These are phyloP conservation scores for Numenius phaeopus DNA, from an alignment of 2,797 vertebrate species.

Conservation along the genomic window DNA sequence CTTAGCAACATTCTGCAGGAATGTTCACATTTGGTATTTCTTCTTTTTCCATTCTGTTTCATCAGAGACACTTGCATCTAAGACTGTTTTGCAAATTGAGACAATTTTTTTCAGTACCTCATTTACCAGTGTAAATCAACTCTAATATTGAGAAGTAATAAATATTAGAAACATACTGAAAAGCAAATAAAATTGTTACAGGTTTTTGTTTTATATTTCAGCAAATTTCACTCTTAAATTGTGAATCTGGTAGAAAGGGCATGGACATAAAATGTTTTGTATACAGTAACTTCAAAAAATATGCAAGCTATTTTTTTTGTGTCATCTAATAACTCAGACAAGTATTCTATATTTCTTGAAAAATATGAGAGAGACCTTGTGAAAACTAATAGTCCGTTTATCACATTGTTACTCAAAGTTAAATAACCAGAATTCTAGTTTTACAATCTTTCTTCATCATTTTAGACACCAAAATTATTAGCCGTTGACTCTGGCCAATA, in stretches of 20 bases:
- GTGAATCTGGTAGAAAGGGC: not conserved
- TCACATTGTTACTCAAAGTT: not conserved
- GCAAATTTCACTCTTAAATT: not conserved
- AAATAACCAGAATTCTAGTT: slow-evolving; percentile 52
- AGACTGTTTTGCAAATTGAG: not conserved
- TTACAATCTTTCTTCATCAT: slow-evolving; percentile 56
- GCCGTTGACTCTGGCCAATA: slow-evolving; percentile 47
- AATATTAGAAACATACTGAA: not conserved
- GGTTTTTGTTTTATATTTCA: not conserved
- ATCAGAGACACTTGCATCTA: not conserved
- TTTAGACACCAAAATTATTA: slow-evolving; percentile 73
- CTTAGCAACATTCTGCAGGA: not conserved
- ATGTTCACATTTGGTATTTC: not conserved
- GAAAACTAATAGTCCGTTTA: not conserved
- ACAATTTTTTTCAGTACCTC: not conserved
- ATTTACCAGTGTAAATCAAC: not conserved
- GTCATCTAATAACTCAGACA: not conserved
- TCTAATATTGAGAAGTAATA: not conserved
- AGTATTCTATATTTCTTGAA: not conserved
- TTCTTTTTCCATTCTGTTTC: not conserved
- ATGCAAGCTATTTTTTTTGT: not conserved
- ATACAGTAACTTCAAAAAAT: not conserved
- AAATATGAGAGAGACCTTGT: not conserved
- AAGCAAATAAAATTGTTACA: not conserved
- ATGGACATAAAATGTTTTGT: not conserved